Base-by-base conservation (phyloP, 37 sponge, comb jelly and placozoan genomes). In the Corticium candelabrum region DNA sequence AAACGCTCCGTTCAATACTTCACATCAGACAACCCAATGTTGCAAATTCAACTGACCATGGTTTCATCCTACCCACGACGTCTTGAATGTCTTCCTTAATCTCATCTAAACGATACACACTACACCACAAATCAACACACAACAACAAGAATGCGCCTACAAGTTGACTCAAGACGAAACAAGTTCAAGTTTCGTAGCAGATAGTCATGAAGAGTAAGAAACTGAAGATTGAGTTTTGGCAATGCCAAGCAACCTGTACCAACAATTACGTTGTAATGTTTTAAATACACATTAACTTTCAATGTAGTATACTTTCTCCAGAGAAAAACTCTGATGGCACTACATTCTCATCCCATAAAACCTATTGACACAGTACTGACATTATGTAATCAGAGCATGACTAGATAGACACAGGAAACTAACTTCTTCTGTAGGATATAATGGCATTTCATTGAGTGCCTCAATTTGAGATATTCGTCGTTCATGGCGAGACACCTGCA, bases 161-260 rank as follows among this genome's bases (percentile, higher is more conserved):
- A 98, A 11, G 95, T 98, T 0, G 99, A 91, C 77, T 98, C 99
- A 73, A 98, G 87, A 34, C 90, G 35, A 77, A 98, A 98, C 82
- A 98, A 79, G 68, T 77, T 86, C 74, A 89, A 86, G 81, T 98
- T 98, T 2, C 99, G 80, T 35, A 94, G 84, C 27, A 98, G 84
- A 40, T 98, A 98, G 80, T 98, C 99, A 41, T 94, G 99, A 3
- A 98, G 89, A 3, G 99, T 98, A 69, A 98, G 90, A 74, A 94
- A 98, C 82, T 98, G 99, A n/a, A 98, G 87, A 74, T 98, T 98
- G n/a, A 98, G 89, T 76, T 98, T 98, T 15, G 99, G 99, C 21
- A 98, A 87, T 39, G 99, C 94, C 32, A 98, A 82, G 76, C 92
- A 94, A 34, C 90, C 94, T 87, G 40, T 29, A n/a, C 41, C 36